Evolutionary conservation across 2,888 invertebrate species (phyloP).

Genomic region (Bedellia somnulentella): DNA sequence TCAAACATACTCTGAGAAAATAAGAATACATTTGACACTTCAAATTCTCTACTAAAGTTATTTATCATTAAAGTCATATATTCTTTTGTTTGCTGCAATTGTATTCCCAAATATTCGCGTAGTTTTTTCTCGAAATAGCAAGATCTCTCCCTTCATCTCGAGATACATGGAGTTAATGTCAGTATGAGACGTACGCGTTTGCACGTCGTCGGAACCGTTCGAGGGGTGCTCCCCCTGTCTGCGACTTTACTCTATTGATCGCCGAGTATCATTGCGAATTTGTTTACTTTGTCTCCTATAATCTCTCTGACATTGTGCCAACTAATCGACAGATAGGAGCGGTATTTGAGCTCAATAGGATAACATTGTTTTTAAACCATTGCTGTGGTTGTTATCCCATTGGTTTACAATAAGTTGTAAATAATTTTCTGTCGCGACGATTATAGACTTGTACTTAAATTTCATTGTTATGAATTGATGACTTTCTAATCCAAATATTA

Average conservation of each 20-base stretch:
- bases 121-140: too few relatives aligned
- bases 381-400: neutral
- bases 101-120: too few relatives aligned
- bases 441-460: too few relatives aligned
- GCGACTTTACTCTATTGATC: constrained; percentile 38
- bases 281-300: constrained; percentile 16
- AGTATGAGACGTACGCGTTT: constrained; percentile 33
- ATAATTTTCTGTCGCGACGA: neutral
- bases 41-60: too few relatives aligned
- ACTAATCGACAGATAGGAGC: constrained; percentile 1
- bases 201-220: constrained; percentile 37
- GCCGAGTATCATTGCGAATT: constrained; percentile 20
- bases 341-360: constrained; percentile 6
- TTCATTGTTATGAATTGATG: too few relatives aligned
- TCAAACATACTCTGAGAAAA: too few relatives aligned
- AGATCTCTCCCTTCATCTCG: too few relatives aligned
- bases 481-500: too few relatives aligned
- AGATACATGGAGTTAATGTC: too few relatives aligned
- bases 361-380: neutral
- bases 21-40: too few relatives aligned
- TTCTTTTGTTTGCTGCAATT: too few relatives aligned
- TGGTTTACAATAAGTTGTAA: neutral
- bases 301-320: constrained; percentile 6
- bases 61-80: too few relatives aligned
- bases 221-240: constrained; percentile 28